These are phyloP conservation scores for Hymenopus coronatus DNA, from an alignment of 2,888 invertebrate species.

Conservation along the genomic window DNA sequence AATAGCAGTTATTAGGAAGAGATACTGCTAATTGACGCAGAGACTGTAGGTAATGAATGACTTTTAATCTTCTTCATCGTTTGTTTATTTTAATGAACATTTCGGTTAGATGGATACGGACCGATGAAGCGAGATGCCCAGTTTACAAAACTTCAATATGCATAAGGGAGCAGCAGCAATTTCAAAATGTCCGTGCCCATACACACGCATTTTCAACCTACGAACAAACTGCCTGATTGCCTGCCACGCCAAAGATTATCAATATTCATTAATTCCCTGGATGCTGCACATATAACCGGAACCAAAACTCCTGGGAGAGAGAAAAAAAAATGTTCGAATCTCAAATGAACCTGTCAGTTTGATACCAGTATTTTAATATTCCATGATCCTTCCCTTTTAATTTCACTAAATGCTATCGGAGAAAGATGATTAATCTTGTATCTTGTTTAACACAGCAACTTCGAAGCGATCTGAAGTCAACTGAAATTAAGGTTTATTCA, in stretches of 20 bases:
- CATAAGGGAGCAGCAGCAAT: neutral
- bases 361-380: neutral
- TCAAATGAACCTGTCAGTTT: neutral
- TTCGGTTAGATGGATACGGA: neutral
- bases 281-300: neutral
- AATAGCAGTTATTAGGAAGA: neutral
- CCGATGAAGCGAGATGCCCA: too few species aligned
- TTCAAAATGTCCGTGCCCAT: neutral
- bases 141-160: neutral
- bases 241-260: neutral
- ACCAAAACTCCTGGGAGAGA: neutral
- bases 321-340: too few species aligned
- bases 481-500: neutral
- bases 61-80: neutral
- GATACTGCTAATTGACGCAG: neutral
- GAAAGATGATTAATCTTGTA: neutral
- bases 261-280: neutral
- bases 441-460: neutral
- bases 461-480: neutral
- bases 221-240: neutral
- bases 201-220: neutral
- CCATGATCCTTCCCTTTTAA: neutral
- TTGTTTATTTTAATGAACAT: neutral
- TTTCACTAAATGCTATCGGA: neutral
- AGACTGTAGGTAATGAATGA: neutral